phyloP scores from a whole-genome alignment of 2,113 vertebrate species.

The Pyrgilauda ruficollis region DNA sequence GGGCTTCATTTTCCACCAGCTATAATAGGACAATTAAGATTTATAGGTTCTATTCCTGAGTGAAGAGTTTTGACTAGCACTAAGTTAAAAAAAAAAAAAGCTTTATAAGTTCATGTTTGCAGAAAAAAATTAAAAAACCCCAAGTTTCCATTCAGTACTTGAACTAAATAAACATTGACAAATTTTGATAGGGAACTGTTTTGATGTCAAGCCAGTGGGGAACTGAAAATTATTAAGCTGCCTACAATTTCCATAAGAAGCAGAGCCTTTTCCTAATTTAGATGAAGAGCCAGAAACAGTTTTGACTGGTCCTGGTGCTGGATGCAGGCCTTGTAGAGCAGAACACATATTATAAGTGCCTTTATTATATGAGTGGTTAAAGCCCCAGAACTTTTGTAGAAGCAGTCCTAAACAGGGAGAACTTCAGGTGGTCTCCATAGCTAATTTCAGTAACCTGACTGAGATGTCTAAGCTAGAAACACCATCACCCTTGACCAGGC shows the following conservation, averaged over 20 bases:
- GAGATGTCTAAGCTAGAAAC: background rate
- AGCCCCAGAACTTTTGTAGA: background rate
- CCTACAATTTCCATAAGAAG: background rate
- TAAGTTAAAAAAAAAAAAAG: background rate
- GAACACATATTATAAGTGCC: background rate
- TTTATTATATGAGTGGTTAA: background rate
- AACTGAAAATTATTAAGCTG: background rate
- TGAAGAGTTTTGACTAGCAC: background rate
- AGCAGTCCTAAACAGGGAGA: background rate
- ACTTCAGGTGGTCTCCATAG: background rate
- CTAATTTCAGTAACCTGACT: background rate
- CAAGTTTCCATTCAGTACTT: background rate
- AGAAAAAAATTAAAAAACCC: background rate
- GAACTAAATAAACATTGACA: background rate
- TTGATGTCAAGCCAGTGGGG: background rate
- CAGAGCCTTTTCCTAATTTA: background rate
- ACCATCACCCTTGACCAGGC: background rate
- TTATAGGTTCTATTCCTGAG: background rate
- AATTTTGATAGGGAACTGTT: background rate
- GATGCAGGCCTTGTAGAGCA: background rate
- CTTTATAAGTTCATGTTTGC: background rate
- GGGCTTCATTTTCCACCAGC: background rate
- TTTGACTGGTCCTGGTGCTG: background rate
- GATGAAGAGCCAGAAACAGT: background rate
- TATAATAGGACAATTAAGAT: background rate